These are phyloP conservation scores for Achatina immaculata DNA, from an alignment of 1,140 invertebrate species.

Conservation along the genomic window DNA sequence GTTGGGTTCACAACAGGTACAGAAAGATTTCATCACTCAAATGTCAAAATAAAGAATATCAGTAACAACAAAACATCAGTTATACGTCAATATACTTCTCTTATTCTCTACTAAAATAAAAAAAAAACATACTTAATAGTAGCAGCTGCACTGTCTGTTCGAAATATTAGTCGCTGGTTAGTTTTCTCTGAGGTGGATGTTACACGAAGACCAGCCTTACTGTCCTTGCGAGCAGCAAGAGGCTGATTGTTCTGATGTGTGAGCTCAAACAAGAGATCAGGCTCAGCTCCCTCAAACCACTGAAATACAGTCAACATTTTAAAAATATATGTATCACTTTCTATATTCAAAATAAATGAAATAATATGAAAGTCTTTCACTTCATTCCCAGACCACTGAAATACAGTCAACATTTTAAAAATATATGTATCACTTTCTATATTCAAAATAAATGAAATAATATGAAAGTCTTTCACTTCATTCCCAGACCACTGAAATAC, in stretches of 20 bases:
- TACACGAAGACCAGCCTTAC: not conserved
- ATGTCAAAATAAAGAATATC: too few species aligned
- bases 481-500: constrained; percentile 65
- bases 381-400: constrained; percentile 65
- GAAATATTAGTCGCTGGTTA: constrained; percentile 72
- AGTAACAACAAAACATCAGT: too few species aligned
- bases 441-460: not conserved
- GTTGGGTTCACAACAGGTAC: too few species aligned
- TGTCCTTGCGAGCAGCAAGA: constrained; percentile 55
- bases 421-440: not conserved
- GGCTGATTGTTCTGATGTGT: constrained; percentile 73
- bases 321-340: not conserved
- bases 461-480: not conserved
- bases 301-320: constrained; percentile 43
- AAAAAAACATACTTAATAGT: constrained; percentile 58
- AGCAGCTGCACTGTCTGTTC: constrained; percentile 50
- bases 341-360: not conserved
- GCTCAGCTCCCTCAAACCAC: constrained; percentile 71
- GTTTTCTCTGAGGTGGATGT: too few species aligned
- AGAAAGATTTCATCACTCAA: too few species aligned
- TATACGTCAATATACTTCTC: too few species aligned
- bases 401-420: not conserved
- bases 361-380: not conserved
- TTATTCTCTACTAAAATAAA: too few species aligned
- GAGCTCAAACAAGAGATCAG: constrained; percentile 73